These are phyloP conservation scores for Byasa hedistus DNA, from an alignment of 2,888 invertebrate genomes.

Conservation along the genomic window DNA sequence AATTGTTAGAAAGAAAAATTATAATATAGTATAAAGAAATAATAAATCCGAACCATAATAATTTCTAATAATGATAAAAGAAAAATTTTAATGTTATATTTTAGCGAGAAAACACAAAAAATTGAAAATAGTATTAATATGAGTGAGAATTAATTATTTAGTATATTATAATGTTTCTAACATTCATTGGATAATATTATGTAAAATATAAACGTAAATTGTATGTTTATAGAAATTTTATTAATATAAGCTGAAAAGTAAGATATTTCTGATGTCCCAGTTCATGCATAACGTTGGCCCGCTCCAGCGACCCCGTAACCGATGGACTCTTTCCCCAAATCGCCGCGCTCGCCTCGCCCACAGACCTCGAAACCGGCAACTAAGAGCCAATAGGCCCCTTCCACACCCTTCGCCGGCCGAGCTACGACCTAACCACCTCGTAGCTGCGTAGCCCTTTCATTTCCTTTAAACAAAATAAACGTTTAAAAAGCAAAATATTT, in stretches of 20 bases:
- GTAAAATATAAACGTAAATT: too few relatives aligned
- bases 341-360: slow-evolving; percentile 53
- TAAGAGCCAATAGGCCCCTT: slow-evolving; percentile 1
- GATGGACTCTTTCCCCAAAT: slow-evolving; percentile 30
- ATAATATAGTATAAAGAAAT: too few relatives aligned
- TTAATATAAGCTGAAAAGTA: not conserved
- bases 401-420: slow-evolving; percentile 39
- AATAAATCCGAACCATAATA: too few relatives aligned
- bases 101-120: too few relatives aligned
- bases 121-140: too few relatives aligned
- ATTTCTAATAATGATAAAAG: too few relatives aligned
- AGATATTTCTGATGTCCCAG: slow-evolving; percentile 9
- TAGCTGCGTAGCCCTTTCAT: slow-evolving; percentile 33
- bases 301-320: slow-evolving; percentile 47
- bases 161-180: too few relatives aligned
- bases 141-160: too few relatives aligned
- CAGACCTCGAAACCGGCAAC: slow-evolving; percentile 49
- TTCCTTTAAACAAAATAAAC: too few relatives aligned
- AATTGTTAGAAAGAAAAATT: not conserved
- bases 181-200: too few relatives aligned
- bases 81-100: too few relatives aligned
- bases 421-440: slow-evolving; percentile 42
- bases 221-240: not conserved
- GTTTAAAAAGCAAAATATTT: too few relatives aligned
- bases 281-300: slow-evolving; percentile 8